Evolutionary conservation across 2,113 vertebrate species (phyloP), one percentile per base, ranked within the genome.

Genomic region (Puffinus mauretanicus): DNA sequence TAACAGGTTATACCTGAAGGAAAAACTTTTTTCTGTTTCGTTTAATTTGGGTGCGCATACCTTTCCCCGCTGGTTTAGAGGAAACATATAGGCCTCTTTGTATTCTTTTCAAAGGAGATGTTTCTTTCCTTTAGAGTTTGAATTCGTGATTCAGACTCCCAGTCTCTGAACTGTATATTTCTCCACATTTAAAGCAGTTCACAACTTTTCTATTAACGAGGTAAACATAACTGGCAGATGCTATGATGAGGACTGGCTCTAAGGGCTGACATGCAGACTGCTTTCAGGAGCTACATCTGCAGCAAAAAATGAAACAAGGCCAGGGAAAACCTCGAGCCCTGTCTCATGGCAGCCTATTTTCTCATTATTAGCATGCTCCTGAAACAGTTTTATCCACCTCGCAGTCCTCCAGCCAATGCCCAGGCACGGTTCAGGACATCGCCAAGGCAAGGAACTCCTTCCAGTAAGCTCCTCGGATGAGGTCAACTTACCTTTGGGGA

Each of bases 21-120:
- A 82, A 96, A 93, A 49, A 5, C 3, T 93, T 93, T 93, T 92
- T 90, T 90, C 82, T 86, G n/a, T 91, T 94, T 60, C 92, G 90
- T 93, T 95, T 62, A 83, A 96, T 96, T 80, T 79, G 72, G 67
- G 82, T 88, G 62, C 87, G 25, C 5, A 7, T 46, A 65, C 16
- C 24, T 95, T 82, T 64, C 89, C 82, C 62, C 38, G 4, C 22
- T 82, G 42, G 25, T 94, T 95, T 95, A 58, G 73, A 57, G 72
- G 25, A 93, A 91, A 1, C 6, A 82, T 86, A 85, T 69, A 79
- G 25, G 24, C 17, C 3, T 79, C 36, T 93, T 96, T 92, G 11
- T 72, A 54, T 60, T 90, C 30, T 87, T 77, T 72, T 76, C 70
- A 96, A 86, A 81, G 61, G 19, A 49, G 21, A 18, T 55, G 30